These are phyloP conservation scores for Formica aserva DNA, from an alignment of 2,888 invertebrate species.

Conservation along the genomic window DNA sequence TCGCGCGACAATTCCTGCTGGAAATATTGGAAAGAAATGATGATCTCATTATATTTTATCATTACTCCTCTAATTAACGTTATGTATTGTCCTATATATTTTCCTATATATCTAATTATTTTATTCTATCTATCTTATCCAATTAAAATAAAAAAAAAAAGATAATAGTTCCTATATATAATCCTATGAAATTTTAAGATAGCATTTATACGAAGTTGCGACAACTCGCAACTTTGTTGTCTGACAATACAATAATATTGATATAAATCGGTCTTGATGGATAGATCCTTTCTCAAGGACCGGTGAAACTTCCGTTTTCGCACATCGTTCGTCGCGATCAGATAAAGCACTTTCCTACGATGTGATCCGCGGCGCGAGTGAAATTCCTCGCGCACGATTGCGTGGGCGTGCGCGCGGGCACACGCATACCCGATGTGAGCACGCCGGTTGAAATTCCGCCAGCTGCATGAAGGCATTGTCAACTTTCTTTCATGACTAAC, in stretches of 20 bases:
- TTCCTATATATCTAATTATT: neutral
- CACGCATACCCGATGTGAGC: conserved; percentile 20
- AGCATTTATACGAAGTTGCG: neutral
- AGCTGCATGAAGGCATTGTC: conserved; percentile 65
- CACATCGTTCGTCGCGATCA: neutral
- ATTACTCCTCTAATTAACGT: neutral
- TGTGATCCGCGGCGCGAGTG: conserved; percentile 56
- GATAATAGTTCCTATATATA: too few species aligned
- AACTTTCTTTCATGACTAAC: conserved; percentile 78
- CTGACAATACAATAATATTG: neutral
- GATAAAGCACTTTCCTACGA: conserved; percentile 52
- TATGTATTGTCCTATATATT: neutral
- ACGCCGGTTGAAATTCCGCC: conserved; percentile 65
- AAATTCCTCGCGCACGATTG: conserved; percentile 59
- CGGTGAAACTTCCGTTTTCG: conserved; percentile 27
- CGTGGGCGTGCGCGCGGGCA: conserved; percentile 49
- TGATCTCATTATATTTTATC: neutral
- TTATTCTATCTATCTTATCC: too few species aligned
- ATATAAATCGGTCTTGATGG: neutral
- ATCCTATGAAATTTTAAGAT: neutral
- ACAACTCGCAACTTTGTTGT: neutral
- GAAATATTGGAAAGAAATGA: neutral
- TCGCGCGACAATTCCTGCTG: conserved; percentile 10
- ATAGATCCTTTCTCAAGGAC: neutral
- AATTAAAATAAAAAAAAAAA: too few species aligned